A percentile compares a stretch with the other conserved stretches of the same genome.
These are phyloP conservation scores for Kryptolebias marmoratus DNA, from an alignment of 2,113 vertebrate genomes.

Conservation along the genomic window DNA sequence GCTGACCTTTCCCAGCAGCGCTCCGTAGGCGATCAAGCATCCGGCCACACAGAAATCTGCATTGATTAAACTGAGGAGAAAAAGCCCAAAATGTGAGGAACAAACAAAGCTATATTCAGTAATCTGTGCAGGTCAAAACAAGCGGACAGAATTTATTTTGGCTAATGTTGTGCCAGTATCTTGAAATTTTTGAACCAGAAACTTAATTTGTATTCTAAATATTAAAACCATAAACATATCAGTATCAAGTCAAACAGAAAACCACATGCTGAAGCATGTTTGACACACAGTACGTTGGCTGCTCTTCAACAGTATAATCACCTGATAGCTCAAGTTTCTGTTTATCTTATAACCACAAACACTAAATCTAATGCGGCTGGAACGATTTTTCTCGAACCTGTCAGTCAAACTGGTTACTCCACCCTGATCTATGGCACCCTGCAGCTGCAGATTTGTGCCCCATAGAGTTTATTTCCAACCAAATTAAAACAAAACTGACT, in stretches of 20 bases:
- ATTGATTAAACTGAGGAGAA: conserved; percentile 87
- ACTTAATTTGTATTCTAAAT: too few species aligned
- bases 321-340: conserved; percentile 7
- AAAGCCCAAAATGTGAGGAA: not conserved
- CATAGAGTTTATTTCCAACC: not conserved
- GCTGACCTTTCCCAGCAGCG: conserved; percentile 93
- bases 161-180: not conserved
- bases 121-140: not conserved
- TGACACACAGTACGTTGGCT: not conserved
- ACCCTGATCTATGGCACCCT: not conserved
- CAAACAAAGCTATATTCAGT: not conserved
- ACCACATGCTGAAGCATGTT: not conserved
- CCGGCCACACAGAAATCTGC: conserved; percentile 96
- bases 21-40: conserved; percentile 93
- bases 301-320: conserved; percentile 19
- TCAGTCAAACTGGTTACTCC: conserved; percentile 38
- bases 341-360: conserved; percentile 36
- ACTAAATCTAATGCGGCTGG: not conserved
- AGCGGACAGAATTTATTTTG: not conserved
- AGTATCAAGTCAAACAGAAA: not conserved
- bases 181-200: not conserved
- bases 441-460: not conserved
- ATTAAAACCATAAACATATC: not conserved
- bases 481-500: not conserved
- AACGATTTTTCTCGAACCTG: not conserved